phyloP scores from a whole-genome alignment of 2,113 vertebrate genomes.

The Centropus bengalensis region DNA sequence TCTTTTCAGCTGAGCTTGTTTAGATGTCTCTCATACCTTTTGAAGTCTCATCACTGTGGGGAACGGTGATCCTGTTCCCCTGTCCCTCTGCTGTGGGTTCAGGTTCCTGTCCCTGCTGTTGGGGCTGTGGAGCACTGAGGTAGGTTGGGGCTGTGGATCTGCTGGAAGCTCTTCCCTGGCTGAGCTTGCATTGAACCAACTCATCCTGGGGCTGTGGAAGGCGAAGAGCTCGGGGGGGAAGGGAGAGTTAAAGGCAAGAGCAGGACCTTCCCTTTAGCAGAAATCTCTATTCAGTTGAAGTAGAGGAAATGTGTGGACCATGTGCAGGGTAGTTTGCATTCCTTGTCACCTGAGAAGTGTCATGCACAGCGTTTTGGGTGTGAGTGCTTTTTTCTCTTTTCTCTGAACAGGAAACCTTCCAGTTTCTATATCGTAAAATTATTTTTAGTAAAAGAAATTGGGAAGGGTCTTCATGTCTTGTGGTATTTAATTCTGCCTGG shows the following conservation, averaged over 20 bases:
- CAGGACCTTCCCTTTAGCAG: background rate
- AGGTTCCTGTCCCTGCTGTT: background rate
- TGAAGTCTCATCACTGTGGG: background rate
- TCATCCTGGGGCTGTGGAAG: background rate
- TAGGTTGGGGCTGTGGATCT: background rate
- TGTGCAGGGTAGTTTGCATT: background rate
- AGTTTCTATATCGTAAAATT: background rate
- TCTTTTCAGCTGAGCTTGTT: background rate
- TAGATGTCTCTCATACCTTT: background rate
- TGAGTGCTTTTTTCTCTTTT: rapidly evolving
- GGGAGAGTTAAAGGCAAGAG: background rate
- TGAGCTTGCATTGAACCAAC: background rate
- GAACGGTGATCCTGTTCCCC: background rate
- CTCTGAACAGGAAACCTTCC: background rate
- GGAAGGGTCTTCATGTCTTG: background rate
- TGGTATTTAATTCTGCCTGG: background rate
- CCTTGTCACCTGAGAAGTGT: background rate
- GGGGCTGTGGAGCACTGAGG: background rate
- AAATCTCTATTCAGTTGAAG: background rate
- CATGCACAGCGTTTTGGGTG: background rate
- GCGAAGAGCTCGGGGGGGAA: background rate
- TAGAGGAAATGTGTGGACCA: too few species aligned
- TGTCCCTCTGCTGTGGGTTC: rapidly evolving
- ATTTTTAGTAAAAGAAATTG: background rate
- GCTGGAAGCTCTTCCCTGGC: background rate